phyloP scores from a whole-genome alignment of 1,140 invertebrate species.

The Planococcus citri region DNA sequence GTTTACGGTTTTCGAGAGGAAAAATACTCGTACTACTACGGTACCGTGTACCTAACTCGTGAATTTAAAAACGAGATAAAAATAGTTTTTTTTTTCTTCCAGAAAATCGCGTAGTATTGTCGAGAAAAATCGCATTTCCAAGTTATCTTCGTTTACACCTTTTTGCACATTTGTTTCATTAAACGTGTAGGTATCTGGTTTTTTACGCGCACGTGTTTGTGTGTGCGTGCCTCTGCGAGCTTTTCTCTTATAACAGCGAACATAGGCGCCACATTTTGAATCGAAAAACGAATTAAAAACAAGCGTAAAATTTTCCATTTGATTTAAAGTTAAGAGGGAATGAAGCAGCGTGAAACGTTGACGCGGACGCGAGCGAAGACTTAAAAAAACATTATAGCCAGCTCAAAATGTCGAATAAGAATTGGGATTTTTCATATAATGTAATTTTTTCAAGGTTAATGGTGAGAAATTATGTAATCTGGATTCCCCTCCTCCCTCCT shows the following conservation, averaged over 20 bases:
- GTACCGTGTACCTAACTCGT: too few species aligned
- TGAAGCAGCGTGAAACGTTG: too few species aligned
- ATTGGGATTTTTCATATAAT: too few species aligned
- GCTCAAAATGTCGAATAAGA: too few species aligned
- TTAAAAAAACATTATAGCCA: too few species aligned
- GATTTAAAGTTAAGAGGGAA: background rate
- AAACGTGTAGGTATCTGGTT: background rate
- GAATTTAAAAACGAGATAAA: background rate
- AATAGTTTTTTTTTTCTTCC: too few species aligned
- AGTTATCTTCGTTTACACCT: background rate
- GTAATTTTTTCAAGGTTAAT: too few species aligned
- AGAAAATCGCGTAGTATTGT: background rate
- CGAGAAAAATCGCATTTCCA: background rate
- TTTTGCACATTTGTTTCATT: slow-evolving; percentile 4
- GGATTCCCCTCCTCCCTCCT: too few species aligned
- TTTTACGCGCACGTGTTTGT: background rate
- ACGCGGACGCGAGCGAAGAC: too few species aligned
- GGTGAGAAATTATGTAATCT: too few species aligned
- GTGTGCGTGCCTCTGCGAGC: background rate
- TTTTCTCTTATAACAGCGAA: background rate
- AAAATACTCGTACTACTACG: too few species aligned
- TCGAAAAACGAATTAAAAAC: background rate
- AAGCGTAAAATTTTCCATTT: background rate
- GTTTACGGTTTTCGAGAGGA: background rate
- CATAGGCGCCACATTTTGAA: background rate